phyloP scores from a whole-genome alignment of 2,113 vertebrate species.

The Cyanocitta stelleri region DNA sequence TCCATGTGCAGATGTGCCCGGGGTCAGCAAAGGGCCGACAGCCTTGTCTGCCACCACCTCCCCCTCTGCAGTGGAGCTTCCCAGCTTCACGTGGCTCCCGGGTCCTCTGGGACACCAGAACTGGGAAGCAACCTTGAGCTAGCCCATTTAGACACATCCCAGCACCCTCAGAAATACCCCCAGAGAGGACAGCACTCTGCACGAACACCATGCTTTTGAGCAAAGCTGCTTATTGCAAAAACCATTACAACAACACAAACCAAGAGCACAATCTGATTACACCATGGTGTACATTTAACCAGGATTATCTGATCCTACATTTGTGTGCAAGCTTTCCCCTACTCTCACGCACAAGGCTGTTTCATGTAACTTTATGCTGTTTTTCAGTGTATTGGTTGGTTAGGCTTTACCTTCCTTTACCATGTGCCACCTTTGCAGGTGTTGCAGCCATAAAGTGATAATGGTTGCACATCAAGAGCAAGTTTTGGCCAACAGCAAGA shows the following conservation, averaged over 20 bases:
- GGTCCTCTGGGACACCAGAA: not conserved
- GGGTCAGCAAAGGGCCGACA: not conserved
- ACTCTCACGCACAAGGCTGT: not conserved
- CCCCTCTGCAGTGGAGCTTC: not conserved
- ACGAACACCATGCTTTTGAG: not conserved
- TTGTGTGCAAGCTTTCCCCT: not conserved
- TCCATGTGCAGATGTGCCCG: not conserved
- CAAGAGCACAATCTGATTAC: not conserved
- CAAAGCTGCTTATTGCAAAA: constrained; percentile 13
- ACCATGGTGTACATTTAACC: not conserved
- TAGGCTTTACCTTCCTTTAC: not conserved
- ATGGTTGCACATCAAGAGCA: not conserved
- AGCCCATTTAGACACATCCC: not conserved
- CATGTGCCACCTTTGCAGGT: not conserved
- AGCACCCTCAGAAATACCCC: not conserved
- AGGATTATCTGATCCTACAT: not conserved
- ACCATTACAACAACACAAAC: not conserved
- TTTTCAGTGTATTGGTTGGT: not conserved
- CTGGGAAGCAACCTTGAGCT: not conserved
- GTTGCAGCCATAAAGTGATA: not conserved
- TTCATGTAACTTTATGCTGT: not conserved
- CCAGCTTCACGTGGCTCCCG: not conserved
- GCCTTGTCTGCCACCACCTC: not conserved
- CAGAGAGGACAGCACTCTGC: not conserved
- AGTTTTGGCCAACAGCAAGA: not conserved